Evolutionary conservation across 37 sponge, comb jelly and placozoan species (phyloP), one percentile per base, ranked within the genome.

Genomic region (Ephydatia muelleri): DNA sequence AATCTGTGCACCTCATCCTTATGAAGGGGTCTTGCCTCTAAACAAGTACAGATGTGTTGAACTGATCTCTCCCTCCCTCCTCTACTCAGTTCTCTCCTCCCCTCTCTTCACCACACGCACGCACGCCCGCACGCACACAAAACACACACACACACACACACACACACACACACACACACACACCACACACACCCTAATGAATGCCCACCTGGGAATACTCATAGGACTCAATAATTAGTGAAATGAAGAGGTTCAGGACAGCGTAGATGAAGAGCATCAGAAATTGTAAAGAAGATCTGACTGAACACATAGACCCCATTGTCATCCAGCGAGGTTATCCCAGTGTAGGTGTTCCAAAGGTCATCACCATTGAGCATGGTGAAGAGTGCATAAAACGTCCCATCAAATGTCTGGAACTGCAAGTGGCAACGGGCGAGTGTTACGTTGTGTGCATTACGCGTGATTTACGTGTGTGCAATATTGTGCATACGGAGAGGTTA

Each of bases 181-280:
- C 29, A 48, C n/a, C n/a, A 23, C 25, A 25, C 30, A 26, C 30
- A 43, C 47, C 47, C 8, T 43, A 11, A 8, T 43, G 6, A 8
- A 79, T 36, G 1, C 66, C 2, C 49, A 90, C 90, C 82, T 81
- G 70, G 23, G 86, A 81, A 13, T 26, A 64, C 34, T 90, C 82
- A 49, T 90, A 85, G 11, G 90, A 69, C 16, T 77, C 30, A 36
- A 83, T 85, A 31, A 90, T 65, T 8, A 90, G 77, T 2, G 86
- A 84, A 19, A 82, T 90, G 72, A 90, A 85, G 38, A 90, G 86
- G 70, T 90, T 90, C 37, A 85, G 86, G 3, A 90, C 90, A 68
- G 70, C 80, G 34, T 84, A 90, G 35, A 85, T 75, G 76, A 90
- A 90, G 39, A 90, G 71, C 6, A 43, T 67, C 21, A 85, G 64